phyloP scores from a whole-genome alignment of 1,140 invertebrate genomes.

The Wasmannia auropunctata region DNA sequence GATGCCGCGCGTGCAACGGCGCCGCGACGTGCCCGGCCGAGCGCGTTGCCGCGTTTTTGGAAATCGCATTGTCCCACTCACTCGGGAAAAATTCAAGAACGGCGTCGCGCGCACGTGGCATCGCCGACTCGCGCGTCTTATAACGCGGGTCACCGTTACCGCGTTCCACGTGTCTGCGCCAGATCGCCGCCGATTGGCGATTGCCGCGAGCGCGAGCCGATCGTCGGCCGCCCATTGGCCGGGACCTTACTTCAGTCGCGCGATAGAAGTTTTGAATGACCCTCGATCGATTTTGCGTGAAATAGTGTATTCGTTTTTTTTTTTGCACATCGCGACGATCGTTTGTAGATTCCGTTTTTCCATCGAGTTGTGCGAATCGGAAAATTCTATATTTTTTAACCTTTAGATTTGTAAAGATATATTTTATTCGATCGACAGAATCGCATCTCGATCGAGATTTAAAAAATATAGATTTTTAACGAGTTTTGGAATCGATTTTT shows the following conservation, averaged over 20 bases:
- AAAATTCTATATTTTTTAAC: neutral
- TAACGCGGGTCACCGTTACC: neutral
- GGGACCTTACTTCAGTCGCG: neutral
- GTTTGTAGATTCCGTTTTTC: neutral
- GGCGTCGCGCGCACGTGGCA: neutral
- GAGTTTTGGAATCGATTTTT: no score
- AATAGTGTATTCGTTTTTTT: neutral
- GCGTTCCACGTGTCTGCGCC: neutral
- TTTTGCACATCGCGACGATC: neutral
- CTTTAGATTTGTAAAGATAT: neutral
- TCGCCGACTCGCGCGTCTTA: neutral
- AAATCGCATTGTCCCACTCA: neutral
- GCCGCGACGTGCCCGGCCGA: neutral
- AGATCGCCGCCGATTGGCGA: neutral
- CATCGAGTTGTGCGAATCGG: neutral
- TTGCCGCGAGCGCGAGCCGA: neutral
- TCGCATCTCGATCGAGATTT: no score
- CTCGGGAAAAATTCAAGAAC: neutral
- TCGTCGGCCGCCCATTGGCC: neutral
- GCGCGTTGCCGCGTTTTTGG: neutral
- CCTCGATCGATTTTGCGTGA: neutral
- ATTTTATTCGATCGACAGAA: no score
- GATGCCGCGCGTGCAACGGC: neutral
- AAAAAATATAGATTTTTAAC: no score
- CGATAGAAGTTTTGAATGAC: neutral